phyloP scores from a whole-genome alignment of 2,888 invertebrate genomes.

The Neoscelio sp. region DNA sequence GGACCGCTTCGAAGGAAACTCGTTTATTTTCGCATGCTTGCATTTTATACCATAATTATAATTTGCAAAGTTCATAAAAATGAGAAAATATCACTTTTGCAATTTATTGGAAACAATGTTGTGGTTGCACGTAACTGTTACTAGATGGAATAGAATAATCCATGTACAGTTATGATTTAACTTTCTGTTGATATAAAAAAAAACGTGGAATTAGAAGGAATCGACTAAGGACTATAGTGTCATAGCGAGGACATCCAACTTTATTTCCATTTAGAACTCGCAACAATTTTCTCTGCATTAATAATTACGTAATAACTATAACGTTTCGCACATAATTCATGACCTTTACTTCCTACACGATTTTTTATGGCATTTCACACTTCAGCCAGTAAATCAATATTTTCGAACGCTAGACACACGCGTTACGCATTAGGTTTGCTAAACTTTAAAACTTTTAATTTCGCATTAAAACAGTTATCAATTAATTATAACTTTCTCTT shows the following conservation, averaged over 20 bases:
- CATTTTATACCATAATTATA: slow-evolving; percentile 17
- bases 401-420: too few relatives aligned
- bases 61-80: slow-evolving; percentile 3
- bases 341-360: background rate
- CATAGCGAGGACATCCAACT: too few relatives aligned
- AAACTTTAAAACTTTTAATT: slow-evolving; percentile 20
- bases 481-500: slow-evolving; percentile 45
- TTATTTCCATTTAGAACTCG: too few relatives aligned
- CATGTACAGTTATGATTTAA: too few relatives aligned
- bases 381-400: too few relatives aligned
- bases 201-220: too few relatives aligned
- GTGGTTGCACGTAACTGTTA: background rate
- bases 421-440: too few relatives aligned
- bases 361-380: slow-evolving; percentile 2
- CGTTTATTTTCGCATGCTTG: slow-evolving; percentile 27
- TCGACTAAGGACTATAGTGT: too few relatives aligned
- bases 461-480: slow-evolving; percentile 28
- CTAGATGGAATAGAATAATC: too few relatives aligned
- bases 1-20: slow-evolving; percentile 1
- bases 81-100: slow-evolving; percentile 1
- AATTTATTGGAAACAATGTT: slow-evolving; percentile 14
- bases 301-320: slow-evolving; percentile 9
- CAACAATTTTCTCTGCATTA: too few relatives aligned
- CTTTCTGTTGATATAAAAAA: too few relatives aligned
- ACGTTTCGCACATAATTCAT: background rate